phyloP scores from a whole-genome alignment of 1,140 invertebrate genomes.

The Meteorus sp. region DNA sequence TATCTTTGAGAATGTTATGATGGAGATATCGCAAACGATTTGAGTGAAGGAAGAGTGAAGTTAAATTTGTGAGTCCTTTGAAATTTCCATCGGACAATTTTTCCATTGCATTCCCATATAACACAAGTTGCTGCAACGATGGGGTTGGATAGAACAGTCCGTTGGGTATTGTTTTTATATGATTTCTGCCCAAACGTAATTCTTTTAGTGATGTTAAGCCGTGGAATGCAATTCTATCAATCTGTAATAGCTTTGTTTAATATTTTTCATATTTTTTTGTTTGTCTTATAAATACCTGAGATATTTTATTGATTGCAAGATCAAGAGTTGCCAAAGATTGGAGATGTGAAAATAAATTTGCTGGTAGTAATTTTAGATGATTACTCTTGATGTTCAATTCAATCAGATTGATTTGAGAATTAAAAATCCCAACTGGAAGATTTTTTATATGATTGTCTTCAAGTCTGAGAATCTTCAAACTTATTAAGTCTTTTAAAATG shows the following conservation, averaged over 20 bases:
- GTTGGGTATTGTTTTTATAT: constrained; percentile 57
- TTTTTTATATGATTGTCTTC: constrained; percentile 70
- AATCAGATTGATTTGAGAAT: constrained; percentile 57
- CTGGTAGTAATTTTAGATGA: constrained; percentile 59
- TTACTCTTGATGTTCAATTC: constrained; percentile 68
- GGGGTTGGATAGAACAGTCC: constrained; percentile 55
- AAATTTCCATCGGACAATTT: constrained; percentile 59
- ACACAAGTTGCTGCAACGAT: constrained; percentile 62
- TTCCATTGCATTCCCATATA: constrained; percentile 66
- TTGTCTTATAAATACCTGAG: constrained; percentile 36
- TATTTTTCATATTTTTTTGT: not conserved
- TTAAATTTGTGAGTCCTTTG: constrained; percentile 61
- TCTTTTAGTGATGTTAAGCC: constrained; percentile 60
- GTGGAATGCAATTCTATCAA: constrained; percentile 57
- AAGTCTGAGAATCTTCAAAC: constrained; percentile 69
- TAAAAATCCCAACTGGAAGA: constrained; percentile 61
- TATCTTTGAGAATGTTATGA: constrained; percentile 56
- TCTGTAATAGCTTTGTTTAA: constrained; percentile 34
- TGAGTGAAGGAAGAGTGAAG: constrained; percentile 65
- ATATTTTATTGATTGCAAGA: constrained; percentile 60
- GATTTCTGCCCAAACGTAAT: constrained; percentile 64
- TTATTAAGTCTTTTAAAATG: constrained; percentile 66
- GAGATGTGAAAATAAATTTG: constrained; percentile 63
- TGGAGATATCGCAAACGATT: constrained; percentile 62
- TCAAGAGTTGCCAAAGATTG: constrained; percentile 49